Evolutionary conservation across 2,888 invertebrate genomes (phyloP).

Genomic region (Ectemnius cavifrons): DNA sequence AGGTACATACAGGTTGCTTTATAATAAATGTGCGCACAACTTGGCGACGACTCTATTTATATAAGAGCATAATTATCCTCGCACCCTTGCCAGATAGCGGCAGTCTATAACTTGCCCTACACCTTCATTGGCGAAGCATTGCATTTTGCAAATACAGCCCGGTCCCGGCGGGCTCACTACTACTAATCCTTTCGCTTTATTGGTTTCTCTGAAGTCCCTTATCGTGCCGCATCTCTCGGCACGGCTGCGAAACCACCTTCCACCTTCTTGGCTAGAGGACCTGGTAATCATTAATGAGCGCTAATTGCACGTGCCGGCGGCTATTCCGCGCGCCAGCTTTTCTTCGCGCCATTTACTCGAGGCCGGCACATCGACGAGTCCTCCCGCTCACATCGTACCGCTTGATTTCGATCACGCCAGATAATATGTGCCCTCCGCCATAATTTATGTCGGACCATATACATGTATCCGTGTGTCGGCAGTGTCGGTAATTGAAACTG

Average conservation of each 20-base stretch:
- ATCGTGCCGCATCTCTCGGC: constrained; percentile 44
- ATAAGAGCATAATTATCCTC: constrained; percentile 49
- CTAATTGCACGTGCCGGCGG: constrained; percentile 39
- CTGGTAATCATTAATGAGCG: constrained; percentile 39
- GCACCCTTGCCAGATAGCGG: constrained; percentile 30
- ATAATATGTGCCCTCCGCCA: too few species aligned
- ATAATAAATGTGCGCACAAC: constrained; percentile 36
- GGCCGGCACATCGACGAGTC: not conserved
- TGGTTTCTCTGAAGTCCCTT: constrained; percentile 45
- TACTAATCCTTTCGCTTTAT: constrained; percentile 50
- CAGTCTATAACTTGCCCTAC: constrained; percentile 44
- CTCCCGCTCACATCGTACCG: too few species aligned
- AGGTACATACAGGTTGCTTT: not conserved
- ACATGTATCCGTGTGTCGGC: too few species aligned
- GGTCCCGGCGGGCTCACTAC: constrained; percentile 9
- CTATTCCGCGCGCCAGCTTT: constrained; percentile 13
- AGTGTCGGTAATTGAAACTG: too few species aligned
- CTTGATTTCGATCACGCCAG: too few species aligned
- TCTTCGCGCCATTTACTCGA: constrained; percentile 14
- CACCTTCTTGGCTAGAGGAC: constrained; percentile 12
- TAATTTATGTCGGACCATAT: too few species aligned
- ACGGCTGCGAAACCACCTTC: constrained; percentile 1
- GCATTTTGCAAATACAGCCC: too few species aligned
- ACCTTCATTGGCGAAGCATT: constrained; percentile 27
- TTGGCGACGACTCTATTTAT: constrained; percentile 46